Evolutionary conservation across 2,888 invertebrate genomes (phyloP).

Genomic region (Timandra comae): DNA sequence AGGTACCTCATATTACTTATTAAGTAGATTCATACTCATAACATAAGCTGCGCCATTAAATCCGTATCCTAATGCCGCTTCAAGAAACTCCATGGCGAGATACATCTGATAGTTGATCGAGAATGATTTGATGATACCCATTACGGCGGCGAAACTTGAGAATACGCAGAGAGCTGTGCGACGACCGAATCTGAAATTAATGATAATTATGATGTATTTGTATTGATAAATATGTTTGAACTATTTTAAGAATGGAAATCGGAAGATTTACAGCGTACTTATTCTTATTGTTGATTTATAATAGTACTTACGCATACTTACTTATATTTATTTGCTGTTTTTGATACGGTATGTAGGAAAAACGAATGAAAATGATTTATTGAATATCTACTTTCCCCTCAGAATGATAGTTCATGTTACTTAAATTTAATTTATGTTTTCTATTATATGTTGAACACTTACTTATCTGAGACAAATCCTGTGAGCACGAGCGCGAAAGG

Average conservation of each 20-base stretch:
- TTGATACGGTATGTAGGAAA: too few species aligned
- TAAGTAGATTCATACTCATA: slow-evolving; percentile 59
- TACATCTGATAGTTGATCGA: slow-evolving; percentile 74
- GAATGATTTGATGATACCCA: slow-evolving; percentile 73
- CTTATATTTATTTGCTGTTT: too few species aligned
- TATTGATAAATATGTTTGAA: too few species aligned
- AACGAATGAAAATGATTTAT: too few species aligned
- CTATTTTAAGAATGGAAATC: too few species aligned
- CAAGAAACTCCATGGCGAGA: slow-evolving; percentile 74
- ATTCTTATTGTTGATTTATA: too few species aligned
- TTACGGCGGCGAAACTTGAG: slow-evolving; percentile 58
- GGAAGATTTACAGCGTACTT: too few species aligned
- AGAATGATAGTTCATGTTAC: too few species aligned
- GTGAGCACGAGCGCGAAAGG: slow-evolving; percentile 82
- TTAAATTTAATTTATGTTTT: too few species aligned
- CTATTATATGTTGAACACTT: slow-evolving; percentile 10
- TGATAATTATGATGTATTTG: neutral
- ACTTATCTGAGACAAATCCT: slow-evolving; percentile 82
- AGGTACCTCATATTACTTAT: too few species aligned
- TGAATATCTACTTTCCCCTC: too few species aligned
- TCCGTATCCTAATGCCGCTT: slow-evolving; percentile 74
- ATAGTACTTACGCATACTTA: too few species aligned
- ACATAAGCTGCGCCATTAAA: slow-evolving; percentile 74
- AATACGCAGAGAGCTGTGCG: slow-evolving; percentile 71
- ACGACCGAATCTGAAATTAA: slow-evolving; percentile 63